Percentiles rank a stretch among this genome's conserved stretches.
phyloP scores from a whole-genome alignment of 2,888 invertebrate species.

The Acronicta leporina region DNA sequence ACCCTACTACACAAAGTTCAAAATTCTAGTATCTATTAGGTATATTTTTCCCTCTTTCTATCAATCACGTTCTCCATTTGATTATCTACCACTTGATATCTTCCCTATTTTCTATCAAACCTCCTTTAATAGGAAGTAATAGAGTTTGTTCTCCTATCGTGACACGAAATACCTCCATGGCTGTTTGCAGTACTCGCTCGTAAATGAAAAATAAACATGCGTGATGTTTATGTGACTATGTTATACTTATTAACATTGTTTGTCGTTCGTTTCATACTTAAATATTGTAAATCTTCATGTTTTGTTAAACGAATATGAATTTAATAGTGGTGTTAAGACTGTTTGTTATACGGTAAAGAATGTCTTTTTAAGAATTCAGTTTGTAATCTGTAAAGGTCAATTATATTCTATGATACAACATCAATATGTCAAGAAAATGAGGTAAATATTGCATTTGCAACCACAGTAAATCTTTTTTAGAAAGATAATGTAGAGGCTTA shows the following conservation, averaged over 20 bases:
- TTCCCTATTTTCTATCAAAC: constrained; percentile 16
- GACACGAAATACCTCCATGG: constrained; percentile 64
- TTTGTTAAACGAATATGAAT: constrained; percentile 17
- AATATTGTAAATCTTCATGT: constrained; percentile 53
- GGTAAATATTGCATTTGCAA: no score
- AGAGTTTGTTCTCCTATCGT: constrained; percentile 57
- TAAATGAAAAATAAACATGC: constrained; percentile 89
- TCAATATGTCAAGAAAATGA: no score
- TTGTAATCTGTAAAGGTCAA: no score
- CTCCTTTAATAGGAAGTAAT: constrained; percentile 29
- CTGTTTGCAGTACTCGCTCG: constrained; percentile 73
- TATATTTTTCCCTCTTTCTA: constrained; percentile 12
- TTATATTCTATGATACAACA: no score
- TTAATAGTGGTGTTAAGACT: background rate
- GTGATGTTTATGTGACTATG: constrained; percentile 78
- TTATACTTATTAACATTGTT: constrained; percentile 82
- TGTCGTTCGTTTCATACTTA: constrained; percentile 66
- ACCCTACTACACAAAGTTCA: background rate
- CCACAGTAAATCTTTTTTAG: no score
- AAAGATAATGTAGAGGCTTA: no score
- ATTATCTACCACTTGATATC: constrained; percentile 21
- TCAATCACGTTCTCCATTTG: constrained; percentile 17
- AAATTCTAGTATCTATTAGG: background rate
- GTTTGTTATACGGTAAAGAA: background rate
- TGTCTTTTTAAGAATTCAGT: no score